These are phyloP conservation scores for Drosophila asahinai DNA, from an alignment of 1,140 invertebrate genomes.

Conservation along the genomic window DNA sequence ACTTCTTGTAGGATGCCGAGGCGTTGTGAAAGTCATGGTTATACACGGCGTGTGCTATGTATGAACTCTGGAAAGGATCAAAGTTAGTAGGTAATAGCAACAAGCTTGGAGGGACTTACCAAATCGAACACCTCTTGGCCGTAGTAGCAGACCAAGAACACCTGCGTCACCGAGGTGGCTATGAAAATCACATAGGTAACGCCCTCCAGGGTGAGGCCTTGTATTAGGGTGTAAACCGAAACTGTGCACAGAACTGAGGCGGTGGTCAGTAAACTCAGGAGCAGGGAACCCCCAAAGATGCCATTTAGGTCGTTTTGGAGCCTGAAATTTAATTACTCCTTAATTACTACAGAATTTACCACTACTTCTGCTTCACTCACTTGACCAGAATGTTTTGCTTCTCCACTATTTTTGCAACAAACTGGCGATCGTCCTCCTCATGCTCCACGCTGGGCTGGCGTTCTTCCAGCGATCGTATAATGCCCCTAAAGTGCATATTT, in stretches of 20 bases:
- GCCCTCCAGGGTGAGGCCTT: slow-evolving; percentile 52
- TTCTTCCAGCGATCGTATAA: slow-evolving; percentile 33
- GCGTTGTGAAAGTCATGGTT: slow-evolving; percentile 59
- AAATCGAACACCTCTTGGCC: slow-evolving; percentile 50
- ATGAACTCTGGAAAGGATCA: slow-evolving; percentile 19
- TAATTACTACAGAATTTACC: no score
- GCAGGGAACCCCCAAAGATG: slow-evolving; percentile 46
- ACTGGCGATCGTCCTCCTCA: slow-evolving; percentile 27
- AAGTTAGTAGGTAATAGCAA: background rate
- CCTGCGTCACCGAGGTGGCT: slow-evolving; percentile 34
- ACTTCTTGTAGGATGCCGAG: slow-evolving; percentile 57
- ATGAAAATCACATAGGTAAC: slow-evolving; percentile 51
- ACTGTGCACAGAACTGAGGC: slow-evolving; percentile 53
- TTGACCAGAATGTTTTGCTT: slow-evolving; percentile 48
- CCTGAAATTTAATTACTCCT: background rate
- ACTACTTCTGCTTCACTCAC: slow-evolving; percentile 27
- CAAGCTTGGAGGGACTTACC: background rate
- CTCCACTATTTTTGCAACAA: slow-evolving; percentile 47
- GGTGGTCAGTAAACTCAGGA: slow-evolving; percentile 56
- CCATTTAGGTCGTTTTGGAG: slow-evolving; percentile 46
- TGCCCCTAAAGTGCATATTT: slow-evolving; percentile 59
- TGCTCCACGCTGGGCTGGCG: slow-evolving; percentile 33
- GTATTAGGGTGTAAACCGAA: slow-evolving; percentile 43
- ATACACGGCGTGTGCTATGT: slow-evolving; percentile 43
- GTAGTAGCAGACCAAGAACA: slow-evolving; percentile 61